Percentiles rank a stretch among this genome's conserved stretches.
phyloP scores from a whole-genome alignment of 2,113 vertebrate genomes.

The Rutilus rutilus region DNA sequence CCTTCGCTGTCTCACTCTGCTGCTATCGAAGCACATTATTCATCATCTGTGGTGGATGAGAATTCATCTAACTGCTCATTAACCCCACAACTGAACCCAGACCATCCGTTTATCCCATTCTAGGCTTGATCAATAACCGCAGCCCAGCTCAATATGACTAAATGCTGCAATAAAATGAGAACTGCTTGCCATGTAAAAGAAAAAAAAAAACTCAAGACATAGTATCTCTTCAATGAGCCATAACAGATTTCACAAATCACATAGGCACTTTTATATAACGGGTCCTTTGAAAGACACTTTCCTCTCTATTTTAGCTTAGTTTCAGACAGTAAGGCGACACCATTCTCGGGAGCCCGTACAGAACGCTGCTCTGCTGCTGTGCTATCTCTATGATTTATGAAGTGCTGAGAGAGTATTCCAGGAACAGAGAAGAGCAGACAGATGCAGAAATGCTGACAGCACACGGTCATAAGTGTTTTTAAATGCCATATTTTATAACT shows the following conservation, averaged over 20 bases:
- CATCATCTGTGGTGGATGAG: conserved; percentile 2
- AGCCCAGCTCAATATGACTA: background rate
- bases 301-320: conserved; percentile 5
- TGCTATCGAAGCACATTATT: conserved; percentile 3
- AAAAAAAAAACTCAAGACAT: background rate
- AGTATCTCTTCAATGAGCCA: conserved; percentile 4
- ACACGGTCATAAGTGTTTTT: conserved; percentile 17
- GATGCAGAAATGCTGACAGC: conserved; percentile 34
- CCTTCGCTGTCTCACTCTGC: no score
- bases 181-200: conserved; percentile 17
- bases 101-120: background rate
- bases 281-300: conserved; percentile 2
- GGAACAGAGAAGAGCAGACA: conserved; percentile 10
- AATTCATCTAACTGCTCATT: background rate
- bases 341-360: conserved; percentile 3
- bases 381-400: conserved; percentile 34
- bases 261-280: background rate
- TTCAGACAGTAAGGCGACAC: conserved; percentile 3
- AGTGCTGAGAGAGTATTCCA: conserved; percentile 34
- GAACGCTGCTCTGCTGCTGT: background rate
- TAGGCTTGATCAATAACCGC: conserved; percentile 25
- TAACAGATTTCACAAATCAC: conserved; percentile 6
- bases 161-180: conserved; percentile 19
- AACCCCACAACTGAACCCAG: conserved; percentile 27
- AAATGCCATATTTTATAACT: conserved; percentile 10